Evolutionary conservation across 2,797 vertebrate genomes (phyloP).

Genomic region (Alauda arvensis): DNA sequence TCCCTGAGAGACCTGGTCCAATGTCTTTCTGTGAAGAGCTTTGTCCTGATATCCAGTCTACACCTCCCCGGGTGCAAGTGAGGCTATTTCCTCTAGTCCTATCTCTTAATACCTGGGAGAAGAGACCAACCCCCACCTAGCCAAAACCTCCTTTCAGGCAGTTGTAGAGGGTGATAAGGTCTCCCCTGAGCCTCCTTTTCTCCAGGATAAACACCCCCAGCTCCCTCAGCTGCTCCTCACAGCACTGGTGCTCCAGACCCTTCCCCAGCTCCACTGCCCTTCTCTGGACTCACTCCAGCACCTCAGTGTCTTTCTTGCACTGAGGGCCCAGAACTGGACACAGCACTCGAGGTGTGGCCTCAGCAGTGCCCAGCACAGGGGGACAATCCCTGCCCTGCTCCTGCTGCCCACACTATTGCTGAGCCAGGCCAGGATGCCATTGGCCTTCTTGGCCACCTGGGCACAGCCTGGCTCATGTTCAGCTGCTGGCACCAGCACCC

Average conservation of each 20-base stretch:
- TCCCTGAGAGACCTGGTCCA: not conserved
- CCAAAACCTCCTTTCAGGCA: rapidly evolving
- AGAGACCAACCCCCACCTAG: rapidly evolving
- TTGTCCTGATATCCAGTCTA: not conserved
- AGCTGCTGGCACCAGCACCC: not conserved
- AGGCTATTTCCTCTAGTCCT: not conserved
- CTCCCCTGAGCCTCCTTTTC: rapidly evolving
- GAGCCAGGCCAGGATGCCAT: not conserved
- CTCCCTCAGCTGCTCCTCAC: not conserved
- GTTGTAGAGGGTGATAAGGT: rapidly evolving
- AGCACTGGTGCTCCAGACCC: not conserved
- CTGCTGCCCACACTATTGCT: not conserved
- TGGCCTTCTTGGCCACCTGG: not conserved
- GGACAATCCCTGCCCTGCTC: not conserved
- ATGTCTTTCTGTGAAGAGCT: not conserved
- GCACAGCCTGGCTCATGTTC: not conserved
- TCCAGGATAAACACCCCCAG: not conserved
- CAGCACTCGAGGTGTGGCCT: not conserved
- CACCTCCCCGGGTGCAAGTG: not conserved
- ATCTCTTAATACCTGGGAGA: not conserved
- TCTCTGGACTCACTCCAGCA: not conserved
- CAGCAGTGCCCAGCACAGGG: not conserved
- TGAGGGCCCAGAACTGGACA: not conserved
- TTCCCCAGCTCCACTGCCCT: not conserved
- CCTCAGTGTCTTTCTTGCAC: not conserved